These are phyloP conservation scores for Rotaria magnacalcarata DNA, from an alignment of 2,888 invertebrate species.

Conservation along the genomic window DNA sequence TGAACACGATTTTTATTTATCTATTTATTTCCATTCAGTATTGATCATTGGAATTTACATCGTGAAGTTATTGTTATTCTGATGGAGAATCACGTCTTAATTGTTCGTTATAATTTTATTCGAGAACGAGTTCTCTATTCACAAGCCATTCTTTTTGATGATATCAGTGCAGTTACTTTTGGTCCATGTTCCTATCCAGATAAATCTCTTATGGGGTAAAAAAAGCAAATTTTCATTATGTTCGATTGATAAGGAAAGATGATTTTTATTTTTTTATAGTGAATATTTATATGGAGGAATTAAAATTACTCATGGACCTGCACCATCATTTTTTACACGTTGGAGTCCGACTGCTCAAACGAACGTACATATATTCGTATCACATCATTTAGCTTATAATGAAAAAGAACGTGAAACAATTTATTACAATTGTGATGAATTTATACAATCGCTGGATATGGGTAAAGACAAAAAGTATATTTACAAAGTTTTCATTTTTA, in stretches of 20 bases:
- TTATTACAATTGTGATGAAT: constrained; percentile 59
- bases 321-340: constrained; percentile 64
- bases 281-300: constrained; percentile 63
- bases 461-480: constrained; percentile 43
- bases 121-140: constrained; percentile 71
- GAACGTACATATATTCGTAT: constrained; percentile 72
- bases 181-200: constrained; percentile 77
- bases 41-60: constrained; percentile 80
- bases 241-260: too few relatives aligned
- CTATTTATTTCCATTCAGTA: constrained; percentile 62
- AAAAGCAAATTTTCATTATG: too few relatives aligned
- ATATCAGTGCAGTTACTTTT: constrained; percentile 70
- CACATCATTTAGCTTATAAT: constrained; percentile 67
- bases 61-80: constrained; percentile 74
- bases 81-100: constrained; percentile 70
- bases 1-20: neutral
- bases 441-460: constrained; percentile 48
- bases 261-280: neutral
- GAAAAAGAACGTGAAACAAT: constrained; percentile 55
- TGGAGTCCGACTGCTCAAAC: constrained; percentile 77
- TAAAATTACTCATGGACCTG: constrained; percentile 72
- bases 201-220: constrained; percentile 76
- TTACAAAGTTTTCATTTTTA: neutral
- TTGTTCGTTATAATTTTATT: constrained; percentile 79
- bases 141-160: constrained; percentile 68